Evolutionary conservation across 2,113 vertebrate species (phyloP).

Genomic region (Lepus americanus): DNA sequence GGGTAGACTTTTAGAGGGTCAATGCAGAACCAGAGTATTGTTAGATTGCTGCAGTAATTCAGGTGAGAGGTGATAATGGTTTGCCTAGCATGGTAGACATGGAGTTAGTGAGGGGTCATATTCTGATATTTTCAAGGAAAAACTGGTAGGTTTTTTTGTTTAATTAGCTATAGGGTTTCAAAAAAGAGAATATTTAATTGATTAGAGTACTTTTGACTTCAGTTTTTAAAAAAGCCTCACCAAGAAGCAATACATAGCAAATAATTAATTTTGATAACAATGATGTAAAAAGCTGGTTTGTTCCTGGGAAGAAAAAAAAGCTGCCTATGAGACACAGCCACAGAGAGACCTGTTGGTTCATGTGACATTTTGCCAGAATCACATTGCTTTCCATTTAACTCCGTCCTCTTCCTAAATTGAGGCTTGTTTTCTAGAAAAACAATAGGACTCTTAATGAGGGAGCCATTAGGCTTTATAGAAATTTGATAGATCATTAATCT

Average conservation of each 20-base stretch:
- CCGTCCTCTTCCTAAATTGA: constrained; percentile 15
- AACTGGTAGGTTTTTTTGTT: background rate
- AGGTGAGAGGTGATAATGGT: background rate
- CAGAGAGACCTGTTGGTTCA: background rate
- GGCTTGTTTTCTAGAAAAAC: constrained; percentile 63
- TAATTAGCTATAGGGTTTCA: background rate
- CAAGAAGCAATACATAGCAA: constrained; percentile 31
- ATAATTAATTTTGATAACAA: constrained; percentile 28
- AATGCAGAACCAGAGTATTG: background rate
- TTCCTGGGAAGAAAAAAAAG: background rate
- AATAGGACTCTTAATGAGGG: constrained; percentile 23
- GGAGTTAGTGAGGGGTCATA: background rate
- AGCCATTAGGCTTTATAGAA: constrained; percentile 7
- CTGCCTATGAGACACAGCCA: constrained; percentile 56
- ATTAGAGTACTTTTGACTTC: background rate
- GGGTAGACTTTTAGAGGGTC: background rate
- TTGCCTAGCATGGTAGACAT: background rate
- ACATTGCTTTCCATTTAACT: constrained; percentile 64
- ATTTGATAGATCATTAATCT: background rate
- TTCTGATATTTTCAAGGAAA: constrained; percentile 13
- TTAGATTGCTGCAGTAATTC: background rate
- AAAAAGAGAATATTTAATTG: constrained; percentile 4
- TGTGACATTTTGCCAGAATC: constrained; percentile 65
- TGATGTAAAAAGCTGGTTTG: background rate
- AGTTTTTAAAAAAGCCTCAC: background rate